Evolutionary conservation across 1,140 invertebrate genomes (phyloP).

Genomic region (Manduca sexta): DNA sequence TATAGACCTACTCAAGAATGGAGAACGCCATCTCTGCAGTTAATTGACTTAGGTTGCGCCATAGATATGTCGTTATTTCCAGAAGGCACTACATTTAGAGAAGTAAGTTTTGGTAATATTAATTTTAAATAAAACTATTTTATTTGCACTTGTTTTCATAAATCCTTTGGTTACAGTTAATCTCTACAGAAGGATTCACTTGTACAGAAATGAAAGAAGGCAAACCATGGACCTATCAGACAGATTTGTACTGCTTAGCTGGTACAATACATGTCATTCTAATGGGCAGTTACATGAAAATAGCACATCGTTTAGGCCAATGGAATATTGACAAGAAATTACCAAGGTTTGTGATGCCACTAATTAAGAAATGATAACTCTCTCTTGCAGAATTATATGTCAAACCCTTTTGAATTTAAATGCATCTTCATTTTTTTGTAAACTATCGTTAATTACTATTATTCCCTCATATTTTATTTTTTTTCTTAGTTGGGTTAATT

Average conservation of each 20-base stretch:
- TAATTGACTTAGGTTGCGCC: slow-evolving; percentile 91
- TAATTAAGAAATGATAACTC: neutral
- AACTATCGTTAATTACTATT: too few relatives aligned
- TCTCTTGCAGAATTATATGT: too few relatives aligned
- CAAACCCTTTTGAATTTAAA: too few relatives aligned
- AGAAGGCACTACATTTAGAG: slow-evolving; percentile 84
- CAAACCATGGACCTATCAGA: slow-evolving; percentile 94
- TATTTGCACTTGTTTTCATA: slow-evolving; percentile 5
- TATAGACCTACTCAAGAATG: slow-evolving; percentile 75
- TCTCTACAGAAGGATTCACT: slow-evolving; percentile 84
- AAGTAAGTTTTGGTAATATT: slow-evolving; percentile 43
- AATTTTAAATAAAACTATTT: neutral
- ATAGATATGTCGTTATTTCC: slow-evolving; percentile 92
- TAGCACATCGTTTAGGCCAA: slow-evolving; percentile 77
- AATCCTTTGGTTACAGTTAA: slow-evolving; percentile 63
- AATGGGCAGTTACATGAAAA: slow-evolving; percentile 91
- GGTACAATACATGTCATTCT: slow-evolving; percentile 89
- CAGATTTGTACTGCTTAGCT: slow-evolving; percentile 90
- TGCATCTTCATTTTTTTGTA: too few relatives aligned
- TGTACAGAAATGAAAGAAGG: slow-evolving; percentile 92
- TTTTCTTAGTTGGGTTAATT: too few relatives aligned
- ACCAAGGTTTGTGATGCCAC: slow-evolving; percentile 73
- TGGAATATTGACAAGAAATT: slow-evolving; percentile 81
- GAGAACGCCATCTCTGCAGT: slow-evolving; percentile 78
- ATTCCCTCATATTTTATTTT: too few relatives aligned